phyloP scores from a whole-genome alignment of 2,888 invertebrate genomes.

The Prosapia bicincta region DNA sequence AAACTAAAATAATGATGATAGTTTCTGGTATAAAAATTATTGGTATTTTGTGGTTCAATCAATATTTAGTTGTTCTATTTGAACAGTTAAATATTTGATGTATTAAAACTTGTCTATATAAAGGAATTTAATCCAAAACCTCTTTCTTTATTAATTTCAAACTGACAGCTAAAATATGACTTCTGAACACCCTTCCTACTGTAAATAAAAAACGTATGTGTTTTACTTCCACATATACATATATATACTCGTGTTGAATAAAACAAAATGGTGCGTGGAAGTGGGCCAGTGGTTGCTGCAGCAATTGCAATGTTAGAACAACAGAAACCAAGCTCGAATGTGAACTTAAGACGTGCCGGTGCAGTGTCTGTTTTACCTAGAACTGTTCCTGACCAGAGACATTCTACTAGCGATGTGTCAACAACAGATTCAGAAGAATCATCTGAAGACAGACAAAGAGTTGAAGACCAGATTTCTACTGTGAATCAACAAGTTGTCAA shows the following conservation, averaged over 20 bases:
- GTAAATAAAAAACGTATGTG: background rate
- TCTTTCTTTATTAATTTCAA: too few relatives aligned
- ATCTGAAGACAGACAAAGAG: background rate
- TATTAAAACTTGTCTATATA: too few relatives aligned
- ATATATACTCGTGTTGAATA: too few relatives aligned
- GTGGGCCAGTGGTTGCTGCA: conserved; percentile 58
- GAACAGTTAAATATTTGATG: too few relatives aligned
- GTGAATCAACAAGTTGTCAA: background rate
- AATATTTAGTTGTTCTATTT: too few relatives aligned
- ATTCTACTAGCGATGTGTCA: conserved; percentile 4
- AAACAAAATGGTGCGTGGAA: conserved; percentile 43
- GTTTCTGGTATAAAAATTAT: too few relatives aligned
- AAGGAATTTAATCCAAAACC: too few relatives aligned
- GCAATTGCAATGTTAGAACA: conserved; percentile 51
- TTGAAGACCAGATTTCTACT: background rate
- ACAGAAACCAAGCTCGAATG: conserved; percentile 43
- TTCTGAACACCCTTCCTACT: too few relatives aligned
- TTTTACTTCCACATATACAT: background rate
- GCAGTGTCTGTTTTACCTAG: conserved; percentile 26
- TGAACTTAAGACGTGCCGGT: conserved; percentile 17
- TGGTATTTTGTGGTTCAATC: too few relatives aligned
- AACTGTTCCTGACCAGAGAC: background rate
- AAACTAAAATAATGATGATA: too few relatives aligned
- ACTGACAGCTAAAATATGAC: too few relatives aligned
- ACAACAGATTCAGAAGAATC: conserved; percentile 15